Conservation (phyloP, 2,888 invertebrate genomes). For the Andrena haemorrhoa region DNA sequence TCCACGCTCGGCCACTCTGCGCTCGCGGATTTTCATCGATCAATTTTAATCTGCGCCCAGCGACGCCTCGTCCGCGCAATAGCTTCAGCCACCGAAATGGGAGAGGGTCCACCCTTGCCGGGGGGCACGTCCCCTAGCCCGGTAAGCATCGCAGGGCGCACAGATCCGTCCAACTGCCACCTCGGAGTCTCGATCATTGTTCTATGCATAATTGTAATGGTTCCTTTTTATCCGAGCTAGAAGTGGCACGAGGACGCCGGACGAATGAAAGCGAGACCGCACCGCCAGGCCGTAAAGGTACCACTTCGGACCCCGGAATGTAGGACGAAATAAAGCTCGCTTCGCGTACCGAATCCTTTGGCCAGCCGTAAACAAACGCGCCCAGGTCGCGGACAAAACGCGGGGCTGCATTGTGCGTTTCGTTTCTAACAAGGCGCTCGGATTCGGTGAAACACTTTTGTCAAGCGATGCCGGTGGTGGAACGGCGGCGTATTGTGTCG, state of each 20-base stretch:
- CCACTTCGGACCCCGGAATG: constrained; percentile 33
- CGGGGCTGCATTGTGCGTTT: not conserved
- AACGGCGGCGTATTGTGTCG: not conserved
- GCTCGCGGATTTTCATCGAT: constrained; percentile 68
- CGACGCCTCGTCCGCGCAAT: constrained; percentile 14
- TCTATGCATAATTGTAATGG: constrained; percentile 62
- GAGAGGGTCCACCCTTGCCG: not conserved
- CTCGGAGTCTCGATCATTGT: constrained; percentile 57
- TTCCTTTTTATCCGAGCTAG: constrained; percentile 41
- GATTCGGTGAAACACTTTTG: constrained; percentile 33
- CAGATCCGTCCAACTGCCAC: constrained; percentile 28
- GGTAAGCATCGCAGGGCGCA: not conserved
- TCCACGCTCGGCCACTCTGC: constrained; percentile 28
- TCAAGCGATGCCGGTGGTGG: constrained; percentile 46
- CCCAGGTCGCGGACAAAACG: constrained; percentile 6
- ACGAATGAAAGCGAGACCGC: constrained; percentile 63
- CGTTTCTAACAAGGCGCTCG: constrained; percentile 31
- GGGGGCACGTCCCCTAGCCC: not conserved
- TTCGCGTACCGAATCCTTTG: constrained; percentile 11
- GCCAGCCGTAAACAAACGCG: constrained; percentile 10
- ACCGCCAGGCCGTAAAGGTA: constrained; percentile 38
- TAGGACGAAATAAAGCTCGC: constrained; percentile 50
- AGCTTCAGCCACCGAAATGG: not conserved
- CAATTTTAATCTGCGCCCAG: constrained; percentile 67
- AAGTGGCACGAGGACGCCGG: constrained; percentile 69